These are phyloP conservation scores for Etheostoma perlongum DNA, from an alignment of 2,797 vertebrate genomes.

Conservation along the genomic window DNA sequence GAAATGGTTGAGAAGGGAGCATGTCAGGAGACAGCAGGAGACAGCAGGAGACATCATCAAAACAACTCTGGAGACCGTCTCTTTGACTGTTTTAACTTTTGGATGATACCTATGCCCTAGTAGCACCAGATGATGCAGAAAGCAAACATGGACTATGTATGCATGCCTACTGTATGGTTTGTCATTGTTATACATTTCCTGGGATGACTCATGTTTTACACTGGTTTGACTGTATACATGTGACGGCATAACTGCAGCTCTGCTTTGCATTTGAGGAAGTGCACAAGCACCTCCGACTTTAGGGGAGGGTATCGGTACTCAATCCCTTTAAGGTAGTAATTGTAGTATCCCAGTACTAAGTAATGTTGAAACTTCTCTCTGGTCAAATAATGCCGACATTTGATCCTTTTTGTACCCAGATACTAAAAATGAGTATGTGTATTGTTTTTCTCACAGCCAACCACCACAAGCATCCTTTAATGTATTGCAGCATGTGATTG, in stretches of 20 bases:
- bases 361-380: too few species aligned
- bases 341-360: too few species aligned
- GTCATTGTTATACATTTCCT: background rate
- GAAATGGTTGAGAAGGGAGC: background rate
- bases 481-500: too few species aligned
- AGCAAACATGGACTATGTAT: too few species aligned
- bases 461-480: too few species aligned
- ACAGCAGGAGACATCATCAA: background rate
- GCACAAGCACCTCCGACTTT: fast-evolving
- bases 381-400: too few species aligned
- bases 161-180: constrained; percentile 7
- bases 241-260: constrained; percentile 66
- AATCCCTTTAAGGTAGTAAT: too few species aligned
- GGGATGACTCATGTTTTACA: constrained; percentile 17
- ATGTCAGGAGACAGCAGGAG: background rate
- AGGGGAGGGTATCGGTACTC: too few species aligned
- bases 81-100: constrained; percentile 8
- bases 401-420: too few species aligned
- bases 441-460: too few species aligned
- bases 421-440: too few species aligned
- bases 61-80: constrained; percentile 10
- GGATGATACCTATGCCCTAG: constrained; percentile 3
- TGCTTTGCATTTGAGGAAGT: background rate
- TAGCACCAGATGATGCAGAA: constrained; percentile 7
- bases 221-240: constrained; percentile 12